phyloP scores from a whole-genome alignment of 35 echinoderm and acorn worm genomes.

The Nesometra sesokonis region DNA sequence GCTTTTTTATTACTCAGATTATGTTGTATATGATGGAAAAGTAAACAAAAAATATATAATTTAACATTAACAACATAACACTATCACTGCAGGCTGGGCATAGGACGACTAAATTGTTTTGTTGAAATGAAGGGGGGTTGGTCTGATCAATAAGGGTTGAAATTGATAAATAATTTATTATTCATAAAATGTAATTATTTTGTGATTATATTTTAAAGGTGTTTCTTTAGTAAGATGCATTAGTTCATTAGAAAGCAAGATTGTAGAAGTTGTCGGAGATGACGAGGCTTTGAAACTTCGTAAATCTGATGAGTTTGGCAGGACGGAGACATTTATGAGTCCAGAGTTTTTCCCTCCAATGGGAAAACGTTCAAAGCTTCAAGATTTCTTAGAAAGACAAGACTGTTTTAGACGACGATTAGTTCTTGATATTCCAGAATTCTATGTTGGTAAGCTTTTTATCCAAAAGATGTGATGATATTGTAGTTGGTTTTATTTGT shows the following conservation, averaged over 20 bases:
- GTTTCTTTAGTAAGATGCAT: not conserved
- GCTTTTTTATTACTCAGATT: no score
- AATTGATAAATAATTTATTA: no score
- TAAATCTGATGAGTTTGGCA: not conserved
- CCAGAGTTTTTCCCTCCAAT: conserved; percentile 83
- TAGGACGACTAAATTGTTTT: no score
- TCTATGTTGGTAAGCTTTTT: conserved; percentile 75
- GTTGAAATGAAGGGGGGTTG: no score
- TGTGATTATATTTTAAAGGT: not conserved
- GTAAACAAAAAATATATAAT: no score
- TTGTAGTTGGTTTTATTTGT: not conserved
- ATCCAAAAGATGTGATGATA: not conserved
- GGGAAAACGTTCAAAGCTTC: conserved; percentile 53
- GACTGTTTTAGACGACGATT: conserved; percentile 71
- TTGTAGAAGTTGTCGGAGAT: not conserved
- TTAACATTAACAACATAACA: no score
- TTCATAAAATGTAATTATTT: no score
- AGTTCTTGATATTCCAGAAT: conserved; percentile 80
- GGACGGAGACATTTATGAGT: conserved; percentile 49
- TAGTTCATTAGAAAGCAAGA: not conserved
- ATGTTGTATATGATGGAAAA: no score
- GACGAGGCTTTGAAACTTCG: not conserved
- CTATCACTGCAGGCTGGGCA: no score
- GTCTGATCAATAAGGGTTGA: no score
- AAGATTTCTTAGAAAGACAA: conserved; percentile 71